Evolutionary conservation across 2,797 vertebrate species (phyloP).

Genomic region (Leuciscus waleckii): DNA sequence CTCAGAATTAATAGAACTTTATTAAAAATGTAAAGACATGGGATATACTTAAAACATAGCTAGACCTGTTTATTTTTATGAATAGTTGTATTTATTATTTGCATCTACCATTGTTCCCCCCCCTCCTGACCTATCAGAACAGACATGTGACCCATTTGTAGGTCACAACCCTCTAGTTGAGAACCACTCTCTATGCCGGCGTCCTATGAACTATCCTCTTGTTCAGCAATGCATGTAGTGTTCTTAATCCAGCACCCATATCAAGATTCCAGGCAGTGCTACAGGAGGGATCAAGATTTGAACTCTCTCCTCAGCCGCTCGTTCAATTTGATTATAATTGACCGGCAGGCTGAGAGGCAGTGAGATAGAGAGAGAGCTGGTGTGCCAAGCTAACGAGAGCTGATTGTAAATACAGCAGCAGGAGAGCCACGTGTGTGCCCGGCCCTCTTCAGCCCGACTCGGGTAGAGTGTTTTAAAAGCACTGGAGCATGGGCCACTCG

Average conservation of each 20-base stretch:
- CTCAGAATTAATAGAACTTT: neutral
- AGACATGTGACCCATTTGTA: slow-evolving; percentile 15
- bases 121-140: neutral
- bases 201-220: slow-evolving; percentile 5
- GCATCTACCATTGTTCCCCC: neutral
- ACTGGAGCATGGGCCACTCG: slow-evolving; percentile 50
- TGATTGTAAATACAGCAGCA: slow-evolving; percentile 71
- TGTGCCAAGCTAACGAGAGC: slow-evolving; percentile 68
- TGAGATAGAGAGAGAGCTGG: slow-evolving; percentile 57
- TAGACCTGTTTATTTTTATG: neutral
- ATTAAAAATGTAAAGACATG: neutral
- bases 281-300: slow-evolving; percentile 78
- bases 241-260: slow-evolving; percentile 67
- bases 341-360: slow-evolving; percentile 72
- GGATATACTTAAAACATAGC: neutral
- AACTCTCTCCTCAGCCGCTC: slow-evolving; percentile 77
- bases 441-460: slow-evolving; percentile 62
- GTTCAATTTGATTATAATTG: slow-evolving; percentile 80
- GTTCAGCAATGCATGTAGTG: slow-evolving; percentile 43
- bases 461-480: slow-evolving; percentile 62
- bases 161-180: slow-evolving; percentile 17
- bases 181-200: neutral
- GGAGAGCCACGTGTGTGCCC: slow-evolving; percentile 58
- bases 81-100: slow-evolving; percentile 15
- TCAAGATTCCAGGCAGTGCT: slow-evolving; percentile 75